Evolutionary conservation across 2,797 vertebrate species (phyloP).

Genomic region (Prionace glauca): DNA sequence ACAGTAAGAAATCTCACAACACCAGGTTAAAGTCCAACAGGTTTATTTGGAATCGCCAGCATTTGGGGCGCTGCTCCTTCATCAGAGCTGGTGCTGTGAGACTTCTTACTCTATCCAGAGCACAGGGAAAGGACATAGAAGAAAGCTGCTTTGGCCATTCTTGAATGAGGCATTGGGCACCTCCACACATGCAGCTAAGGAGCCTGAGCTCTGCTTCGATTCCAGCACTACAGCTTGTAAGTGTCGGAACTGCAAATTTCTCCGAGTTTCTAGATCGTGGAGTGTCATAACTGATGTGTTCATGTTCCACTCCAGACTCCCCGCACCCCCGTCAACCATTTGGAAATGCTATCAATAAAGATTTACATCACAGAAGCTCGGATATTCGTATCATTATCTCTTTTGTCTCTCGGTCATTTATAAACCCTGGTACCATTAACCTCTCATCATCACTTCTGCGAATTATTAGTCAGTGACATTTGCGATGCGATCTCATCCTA

Average conservation of each 20-base stretch:
- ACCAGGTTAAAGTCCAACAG: too few species aligned
- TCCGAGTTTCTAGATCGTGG: background rate
- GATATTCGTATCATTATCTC: background rate
- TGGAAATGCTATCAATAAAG: background rate
- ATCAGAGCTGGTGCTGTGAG: too few species aligned
- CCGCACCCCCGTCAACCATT: background rate
- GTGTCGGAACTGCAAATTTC: background rate
- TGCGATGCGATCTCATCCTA: background rate
- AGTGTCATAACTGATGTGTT: background rate
- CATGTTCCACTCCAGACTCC: background rate
- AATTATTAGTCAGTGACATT: conserved; percentile 19
- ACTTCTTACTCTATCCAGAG: too few species aligned
- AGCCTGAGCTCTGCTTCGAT: background rate
- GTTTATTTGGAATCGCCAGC: too few species aligned
- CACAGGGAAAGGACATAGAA: too few species aligned
- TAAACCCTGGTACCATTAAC: background rate
- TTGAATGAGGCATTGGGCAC: background rate
- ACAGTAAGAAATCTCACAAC: too few species aligned
- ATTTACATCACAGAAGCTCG: background rate
- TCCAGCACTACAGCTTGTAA: background rate
- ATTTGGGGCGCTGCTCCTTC: too few species aligned
- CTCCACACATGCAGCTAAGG: background rate
- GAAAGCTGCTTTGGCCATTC: background rate
- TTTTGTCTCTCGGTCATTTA: background rate
- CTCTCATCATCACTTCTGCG: background rate